Base-by-base conservation (phyloP, 2,797 vertebrate species). In the Sebastiscus albofasciatus region DNA sequence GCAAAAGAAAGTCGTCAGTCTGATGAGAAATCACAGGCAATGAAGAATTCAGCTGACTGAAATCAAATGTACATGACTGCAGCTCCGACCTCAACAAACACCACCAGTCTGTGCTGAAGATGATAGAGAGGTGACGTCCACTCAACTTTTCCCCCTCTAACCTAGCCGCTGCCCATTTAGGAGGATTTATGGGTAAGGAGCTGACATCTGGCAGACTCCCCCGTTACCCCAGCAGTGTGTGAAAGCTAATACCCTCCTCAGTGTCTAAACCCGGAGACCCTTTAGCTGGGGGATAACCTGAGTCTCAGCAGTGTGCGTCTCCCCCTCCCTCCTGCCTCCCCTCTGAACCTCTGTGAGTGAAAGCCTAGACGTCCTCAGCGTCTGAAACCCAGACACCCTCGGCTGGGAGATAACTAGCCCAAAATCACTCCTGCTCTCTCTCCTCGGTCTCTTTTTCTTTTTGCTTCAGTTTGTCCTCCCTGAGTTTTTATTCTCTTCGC, bases 201-300 rank as follows among this genome's bases (percentile, higher is more conserved):
- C 91, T 94, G 94, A 94, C 94, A 95, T 94, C 93, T 95, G 94
- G 92, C 94, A 95, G 93, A 91, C 92, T 94, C 92, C 90, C 90
- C 93, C 80, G 78, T 93, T 93, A 92, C 92, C 90, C 92, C 89
- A 92, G 89, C 93, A 95, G 92, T 91, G 90, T 92, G 93, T 95
- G 93, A 94, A 95, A 95, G 89, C 89, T 90, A 94, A 95, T 94
- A 95, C 93, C 93, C 91, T 93, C 92, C 89, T 90, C 90, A 89
- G 89, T 93, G 94, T 94, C 93, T 90, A 93, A 94, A 94, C 93
- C 88, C 93, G 82, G 91, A 93, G 92, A 94, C 91, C 93, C 91
- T 88, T 87, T 77, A 87, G 92, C 92, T 91, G 81, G 87, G 90
- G 92, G 90, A 94, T 93, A 94, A 94, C 90, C 87, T 81, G 83